These are phyloP conservation scores for Boloria euphrosyne DNA, from an alignment of 2,888 invertebrate genomes.

Conservation along the genomic window DNA sequence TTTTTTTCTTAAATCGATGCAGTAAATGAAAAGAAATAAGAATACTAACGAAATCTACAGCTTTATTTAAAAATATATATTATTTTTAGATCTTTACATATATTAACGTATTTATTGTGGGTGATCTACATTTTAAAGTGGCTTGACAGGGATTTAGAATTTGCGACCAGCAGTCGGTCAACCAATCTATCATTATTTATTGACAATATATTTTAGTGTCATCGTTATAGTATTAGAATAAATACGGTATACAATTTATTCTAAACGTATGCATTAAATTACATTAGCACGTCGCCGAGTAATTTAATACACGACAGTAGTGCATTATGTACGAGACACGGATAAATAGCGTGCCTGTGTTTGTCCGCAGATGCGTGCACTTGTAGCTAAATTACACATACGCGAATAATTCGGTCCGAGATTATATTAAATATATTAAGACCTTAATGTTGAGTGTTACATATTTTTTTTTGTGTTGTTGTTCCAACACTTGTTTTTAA, in stretches of 20 bases:
- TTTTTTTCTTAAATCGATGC: too few relatives aligned
- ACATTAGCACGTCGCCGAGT: conserved; percentile 23
- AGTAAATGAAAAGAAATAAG: too few relatives aligned
- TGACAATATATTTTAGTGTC: background rate
- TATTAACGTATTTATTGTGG: too few relatives aligned
- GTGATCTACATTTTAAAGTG: too few relatives aligned
- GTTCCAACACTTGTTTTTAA: too few relatives aligned
- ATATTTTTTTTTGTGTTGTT: too few relatives aligned
- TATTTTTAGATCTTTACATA: too few relatives aligned
- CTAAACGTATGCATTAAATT: conserved; percentile 18
- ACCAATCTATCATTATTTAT: background rate
- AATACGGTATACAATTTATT: background rate
- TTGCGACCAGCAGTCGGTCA: too few relatives aligned
- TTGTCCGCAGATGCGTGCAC: conserved; percentile 33
- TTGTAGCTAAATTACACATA: conserved; percentile 36
- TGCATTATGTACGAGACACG: conserved; percentile 13
- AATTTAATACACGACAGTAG: conserved; percentile 30
- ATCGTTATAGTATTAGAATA: conserved; percentile 1
- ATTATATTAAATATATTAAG: conserved; percentile 2
- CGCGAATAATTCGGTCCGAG: conserved; percentile 3
- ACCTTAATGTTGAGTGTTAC: too few relatives aligned
- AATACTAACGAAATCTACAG: too few relatives aligned
- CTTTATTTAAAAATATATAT: too few relatives aligned
- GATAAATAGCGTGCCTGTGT: conserved; percentile 26
- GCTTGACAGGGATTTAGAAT: too few relatives aligned